Conservation (phyloP, 2,113 vertebrate species). For the Eurypyga helias region DNA sequence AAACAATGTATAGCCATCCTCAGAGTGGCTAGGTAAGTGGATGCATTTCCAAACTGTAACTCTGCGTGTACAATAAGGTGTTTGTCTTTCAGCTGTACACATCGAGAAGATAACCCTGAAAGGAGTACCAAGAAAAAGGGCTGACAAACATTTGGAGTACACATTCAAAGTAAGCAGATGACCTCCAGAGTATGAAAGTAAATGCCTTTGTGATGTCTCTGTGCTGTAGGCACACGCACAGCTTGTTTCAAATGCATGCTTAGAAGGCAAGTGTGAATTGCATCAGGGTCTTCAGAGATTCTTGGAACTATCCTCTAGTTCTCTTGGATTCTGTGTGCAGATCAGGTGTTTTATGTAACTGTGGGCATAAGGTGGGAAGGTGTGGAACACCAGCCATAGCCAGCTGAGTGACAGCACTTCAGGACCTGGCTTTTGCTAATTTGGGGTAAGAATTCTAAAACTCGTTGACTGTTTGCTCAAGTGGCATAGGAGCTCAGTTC, state of each 20-base stretch:
- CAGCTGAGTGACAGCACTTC: neutral
- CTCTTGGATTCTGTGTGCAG: neutral
- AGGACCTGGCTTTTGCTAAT: neutral
- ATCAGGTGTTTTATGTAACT: neutral
- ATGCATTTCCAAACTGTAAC: neutral
- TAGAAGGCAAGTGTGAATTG: neutral
- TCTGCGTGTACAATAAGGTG: neutral
- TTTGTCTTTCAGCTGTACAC: conserved; percentile 87
- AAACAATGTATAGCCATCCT: neutral
- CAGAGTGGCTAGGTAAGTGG: neutral
- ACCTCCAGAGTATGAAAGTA: neutral
- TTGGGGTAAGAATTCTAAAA: neutral
- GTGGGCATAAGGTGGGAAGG: neutral
- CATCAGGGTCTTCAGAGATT: neutral
- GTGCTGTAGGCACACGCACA: neutral
- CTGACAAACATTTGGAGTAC: conserved; percentile 90
- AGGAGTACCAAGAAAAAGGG: conserved; percentile 85
- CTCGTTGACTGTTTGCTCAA: neutral
- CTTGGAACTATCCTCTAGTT: neutral
- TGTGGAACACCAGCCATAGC: neutral
- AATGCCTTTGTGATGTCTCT: neutral
- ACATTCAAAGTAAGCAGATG: conserved; percentile 88
- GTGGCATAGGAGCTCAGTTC: neutral
- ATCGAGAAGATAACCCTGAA: conserved; percentile 92
- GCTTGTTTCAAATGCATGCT: neutral